These are phyloP conservation scores for Styela plicata DNA, from an alignment of 23 tunicate genomes.

Conservation along the genomic window DNA sequence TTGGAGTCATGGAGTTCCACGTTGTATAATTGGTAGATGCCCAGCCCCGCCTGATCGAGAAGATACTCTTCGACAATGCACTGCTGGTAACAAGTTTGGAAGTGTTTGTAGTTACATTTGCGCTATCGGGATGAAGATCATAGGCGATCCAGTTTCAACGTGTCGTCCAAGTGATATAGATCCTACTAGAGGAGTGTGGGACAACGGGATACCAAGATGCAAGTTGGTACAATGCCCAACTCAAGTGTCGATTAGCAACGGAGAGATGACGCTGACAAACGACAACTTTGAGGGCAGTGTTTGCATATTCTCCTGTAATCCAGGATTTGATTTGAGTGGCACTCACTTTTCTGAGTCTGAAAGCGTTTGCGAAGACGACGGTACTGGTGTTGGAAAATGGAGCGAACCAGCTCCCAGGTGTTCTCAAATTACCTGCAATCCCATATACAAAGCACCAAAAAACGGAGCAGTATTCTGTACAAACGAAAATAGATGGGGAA, in stretches of 20 bases:
- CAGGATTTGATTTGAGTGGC: slow-evolving; percentile 7
- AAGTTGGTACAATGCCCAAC: slow-evolving; percentile 19
- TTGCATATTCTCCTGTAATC: slow-evolving; percentile 20
- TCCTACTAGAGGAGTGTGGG: slow-evolving; percentile 1
- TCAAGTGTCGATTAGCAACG: background rate
- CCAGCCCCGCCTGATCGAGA: background rate
- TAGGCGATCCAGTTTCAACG: slow-evolving; percentile 1
- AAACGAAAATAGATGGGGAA: background rate
- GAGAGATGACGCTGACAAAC: background rate
- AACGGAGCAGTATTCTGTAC: background rate
- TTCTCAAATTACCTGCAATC: background rate
- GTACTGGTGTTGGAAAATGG: background rate
- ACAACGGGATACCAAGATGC: slow-evolving; percentile 2
- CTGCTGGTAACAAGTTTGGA: slow-evolving; percentile 25
- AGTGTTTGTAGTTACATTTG: slow-evolving; percentile 48
- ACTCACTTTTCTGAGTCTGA: background rate
- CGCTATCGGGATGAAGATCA: slow-evolving; percentile 24
- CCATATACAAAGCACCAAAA: background rate
- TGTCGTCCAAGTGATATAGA: background rate
- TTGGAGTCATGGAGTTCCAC: slow-evolving; percentile 9
- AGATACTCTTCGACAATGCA: slow-evolving; percentile 27
- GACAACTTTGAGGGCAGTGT: background rate
- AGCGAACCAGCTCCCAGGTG: background rate
- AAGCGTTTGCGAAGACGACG: background rate
- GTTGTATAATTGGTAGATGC: slow-evolving; percentile 4